Base-by-base conservation (phyloP, 2,797 vertebrate genomes). In the Molossus alvarezi region DNA sequence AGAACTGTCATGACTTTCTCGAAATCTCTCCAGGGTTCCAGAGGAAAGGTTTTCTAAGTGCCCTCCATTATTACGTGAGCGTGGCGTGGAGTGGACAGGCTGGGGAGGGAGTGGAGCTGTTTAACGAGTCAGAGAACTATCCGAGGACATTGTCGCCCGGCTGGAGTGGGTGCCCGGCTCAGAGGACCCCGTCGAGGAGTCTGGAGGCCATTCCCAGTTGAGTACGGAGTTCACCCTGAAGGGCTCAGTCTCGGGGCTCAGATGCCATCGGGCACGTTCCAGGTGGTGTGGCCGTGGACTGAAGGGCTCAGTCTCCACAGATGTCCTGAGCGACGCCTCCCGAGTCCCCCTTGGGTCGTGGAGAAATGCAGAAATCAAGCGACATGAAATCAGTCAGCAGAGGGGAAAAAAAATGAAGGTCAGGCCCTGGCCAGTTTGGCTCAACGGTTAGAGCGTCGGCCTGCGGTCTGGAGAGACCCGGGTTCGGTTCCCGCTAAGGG, bases 351-450 rank as follows among this genome's bases (percentile, higher is more conserved):
- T 94, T 57, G 23, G 8, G 11, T 75, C 84, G 76, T 83, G 71
- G 85, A 97, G 17, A 93, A 97, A 27, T 88, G 60, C 86, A 96
- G 93, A 95, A 97, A 83, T 82, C 80, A 64, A 90, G 96, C 95
- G 95, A 94, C 97, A 93, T 96, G 95, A 95, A 94, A 97, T 77
- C 95, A 96, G 88, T 87, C 95, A 84, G 95, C 82, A 88, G 83
- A 71, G 94, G 83, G 67, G 94, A 8, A 95, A 94, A 64, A 90
- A 89, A 96, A 93, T 86, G 97, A 97, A 97, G 96, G 75, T 95
- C 93, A 95, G 81, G 96, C 95, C 90, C 33, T 33, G 33, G 33
- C 33, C 33, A 3, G 33, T 33, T 33, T 33, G 33, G 33, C 33
- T 33, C 33, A 33, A 3, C 33, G 33, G 33, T 33, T 33, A 33